These are phyloP conservation scores for Cyprinodon variegatus DNA, from an alignment of 2,113 vertebrate species.

Conservation along the genomic window DNA sequence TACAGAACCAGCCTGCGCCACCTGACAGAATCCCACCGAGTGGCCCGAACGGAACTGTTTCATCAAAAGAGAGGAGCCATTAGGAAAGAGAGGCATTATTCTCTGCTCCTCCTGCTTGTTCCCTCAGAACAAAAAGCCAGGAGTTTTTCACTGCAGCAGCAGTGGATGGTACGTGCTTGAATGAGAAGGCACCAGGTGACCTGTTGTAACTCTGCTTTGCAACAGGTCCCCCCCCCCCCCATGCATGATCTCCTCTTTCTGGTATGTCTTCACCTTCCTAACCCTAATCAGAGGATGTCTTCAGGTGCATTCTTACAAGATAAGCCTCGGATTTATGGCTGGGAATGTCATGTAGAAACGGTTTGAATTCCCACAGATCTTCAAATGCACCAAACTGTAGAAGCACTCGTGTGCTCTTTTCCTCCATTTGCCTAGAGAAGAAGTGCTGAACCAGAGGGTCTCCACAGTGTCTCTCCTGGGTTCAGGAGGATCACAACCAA, in stretches of 20 bases:
- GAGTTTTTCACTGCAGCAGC: conserved; percentile 46
- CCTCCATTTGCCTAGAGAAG: conserved; percentile 54
- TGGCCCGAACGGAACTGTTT: conserved; percentile 79
- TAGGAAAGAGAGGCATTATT: conserved; percentile 70
- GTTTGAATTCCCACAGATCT: conserved; percentile 67
- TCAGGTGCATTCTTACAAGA: conserved; percentile 60
- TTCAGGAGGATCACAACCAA: conserved; percentile 47
- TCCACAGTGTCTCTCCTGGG: conserved; percentile 40
- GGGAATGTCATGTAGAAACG: conserved; percentile 55
- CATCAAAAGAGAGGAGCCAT: conserved; percentile 78
- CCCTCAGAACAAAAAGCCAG: conserved; percentile 60
- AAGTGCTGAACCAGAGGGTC: conserved; percentile 49
- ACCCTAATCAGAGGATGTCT: conserved; percentile 43
- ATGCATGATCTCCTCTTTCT: conserved; percentile 51
- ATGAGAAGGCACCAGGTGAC: conserved; percentile 65
- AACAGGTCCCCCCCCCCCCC: conserved; percentile 74
- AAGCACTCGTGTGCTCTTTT: conserved; percentile 32
- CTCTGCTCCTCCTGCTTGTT: conserved; percentile 61
- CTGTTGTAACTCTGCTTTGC: conserved; percentile 51
- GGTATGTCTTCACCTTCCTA: conserved; percentile 52
- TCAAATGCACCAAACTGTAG: conserved; percentile 65
- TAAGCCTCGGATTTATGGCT: conserved; percentile 64
- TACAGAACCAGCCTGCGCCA: conserved; percentile 75
- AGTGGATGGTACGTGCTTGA: conserved; percentile 47
- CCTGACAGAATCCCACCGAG: conserved; percentile 78